phyloP scores from a whole-genome alignment of 2,797 vertebrate genomes.

The Trematomus bernacchii region DNA sequence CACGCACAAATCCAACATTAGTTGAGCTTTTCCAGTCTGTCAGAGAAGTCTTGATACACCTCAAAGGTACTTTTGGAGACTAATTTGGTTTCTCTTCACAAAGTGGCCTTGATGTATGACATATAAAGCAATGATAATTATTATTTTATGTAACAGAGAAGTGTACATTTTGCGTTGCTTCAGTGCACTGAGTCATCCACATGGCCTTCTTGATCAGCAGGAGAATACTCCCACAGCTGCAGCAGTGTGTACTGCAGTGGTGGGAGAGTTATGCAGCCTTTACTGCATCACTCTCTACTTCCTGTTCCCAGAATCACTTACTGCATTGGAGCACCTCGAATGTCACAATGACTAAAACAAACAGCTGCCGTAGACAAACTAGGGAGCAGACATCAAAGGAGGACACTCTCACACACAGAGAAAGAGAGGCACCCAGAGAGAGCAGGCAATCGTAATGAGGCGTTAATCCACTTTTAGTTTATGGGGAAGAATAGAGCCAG shows the following conservation, averaged over 20 bases:
- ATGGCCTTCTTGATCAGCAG: not conserved
- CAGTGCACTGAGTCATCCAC: slow-evolving; percentile 9
- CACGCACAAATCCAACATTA: not conserved
- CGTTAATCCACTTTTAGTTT: slow-evolving; percentile 24
- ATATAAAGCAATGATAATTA: not conserved
- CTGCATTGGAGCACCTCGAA: slow-evolving; percentile 38
- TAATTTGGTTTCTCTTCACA: not conserved
- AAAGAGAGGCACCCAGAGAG: not conserved
- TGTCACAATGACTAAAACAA: slow-evolving; percentile 31
- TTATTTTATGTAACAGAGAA: not conserved
- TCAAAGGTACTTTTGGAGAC: not conserved
- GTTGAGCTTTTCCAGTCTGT: not conserved
- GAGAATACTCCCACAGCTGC: slow-evolving; percentile 23
- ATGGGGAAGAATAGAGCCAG: slow-evolving; percentile 12
- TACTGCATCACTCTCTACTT: slow-evolving; percentile 44
- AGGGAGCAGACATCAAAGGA: slow-evolving; percentile 25
- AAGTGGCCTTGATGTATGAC: not conserved
- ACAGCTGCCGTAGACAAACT: slow-evolving; percentile 19
- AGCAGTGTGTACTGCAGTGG: slow-evolving; percentile 39
- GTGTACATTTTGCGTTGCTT: slow-evolving; percentile 2
- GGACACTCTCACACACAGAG: not conserved
- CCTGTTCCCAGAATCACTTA: slow-evolving; percentile 28
- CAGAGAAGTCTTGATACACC: not conserved
- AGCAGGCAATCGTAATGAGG: slow-evolving; percentile 4
- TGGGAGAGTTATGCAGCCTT: slow-evolving; percentile 43